These are phyloP conservation scores for Pinctada fucata DNA, from an alignment of 2,888 invertebrate species.

Conservation along the genomic window DNA sequence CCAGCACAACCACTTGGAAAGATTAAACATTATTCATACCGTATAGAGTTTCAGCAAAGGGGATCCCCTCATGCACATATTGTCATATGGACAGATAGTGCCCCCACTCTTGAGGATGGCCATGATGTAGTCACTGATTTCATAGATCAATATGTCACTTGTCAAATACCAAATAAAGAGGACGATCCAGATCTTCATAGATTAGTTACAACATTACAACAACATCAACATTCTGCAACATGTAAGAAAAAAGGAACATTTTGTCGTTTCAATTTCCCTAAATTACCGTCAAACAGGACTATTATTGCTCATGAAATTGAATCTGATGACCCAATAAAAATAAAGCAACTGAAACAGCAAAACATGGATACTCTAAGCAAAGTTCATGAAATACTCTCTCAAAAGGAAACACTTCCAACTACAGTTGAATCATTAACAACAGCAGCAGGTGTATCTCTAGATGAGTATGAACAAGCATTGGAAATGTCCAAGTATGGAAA, in stretches of 20 bases:
- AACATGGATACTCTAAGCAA: conserved; percentile 3
- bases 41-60: conserved; percentile 18
- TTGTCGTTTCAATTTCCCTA: conserved; percentile 39
- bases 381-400: neutral
- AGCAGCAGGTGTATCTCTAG: conserved; percentile 11
- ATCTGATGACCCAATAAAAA: neutral
- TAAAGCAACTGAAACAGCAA: neutral
- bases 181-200: conserved; percentile 25
- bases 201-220: conserved; percentile 33
- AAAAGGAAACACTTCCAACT: neutral
- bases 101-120: too few species aligned
- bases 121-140: too few species aligned
- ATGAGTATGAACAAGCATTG: conserved; percentile 27
- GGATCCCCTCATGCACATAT: too few species aligned
- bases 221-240: conserved; percentile 36
- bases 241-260: conserved; percentile 40
- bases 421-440: conserved; percentile 9
- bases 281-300: conserved; percentile 28
- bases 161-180: neutral
- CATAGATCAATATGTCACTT: neutral
- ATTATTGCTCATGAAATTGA: conserved; percentile 1
- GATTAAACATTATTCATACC: too few species aligned
- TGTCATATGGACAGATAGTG: too few species aligned
- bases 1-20: too few species aligned
- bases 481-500: neutral